Conservation (phyloP, 2,113 vertebrate genomes). For the Cinclus cinclus region DNA sequence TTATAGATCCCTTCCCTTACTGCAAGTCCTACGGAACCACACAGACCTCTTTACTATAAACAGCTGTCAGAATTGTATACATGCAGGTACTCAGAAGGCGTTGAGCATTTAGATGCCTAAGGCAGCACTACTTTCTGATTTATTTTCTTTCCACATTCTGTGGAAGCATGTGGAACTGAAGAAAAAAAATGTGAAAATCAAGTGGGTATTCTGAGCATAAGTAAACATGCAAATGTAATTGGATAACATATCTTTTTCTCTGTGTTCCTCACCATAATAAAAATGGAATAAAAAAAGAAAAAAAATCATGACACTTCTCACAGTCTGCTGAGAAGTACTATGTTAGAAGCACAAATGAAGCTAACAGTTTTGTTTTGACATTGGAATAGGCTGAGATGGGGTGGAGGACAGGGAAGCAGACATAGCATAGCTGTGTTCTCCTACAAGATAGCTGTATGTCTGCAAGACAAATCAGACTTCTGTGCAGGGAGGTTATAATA, state of each 20-base stretch:
- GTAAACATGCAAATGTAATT: constrained; percentile 36
- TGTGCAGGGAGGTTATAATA: not conserved
- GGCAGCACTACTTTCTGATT: not conserved
- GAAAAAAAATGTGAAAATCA: constrained; percentile 36
- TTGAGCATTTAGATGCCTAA: constrained; percentile 1
- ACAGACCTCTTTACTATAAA: not conserved
- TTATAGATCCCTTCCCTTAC: not conserved
- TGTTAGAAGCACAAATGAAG: constrained; percentile 6
- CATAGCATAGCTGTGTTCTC: not conserved
- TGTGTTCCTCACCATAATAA: not conserved
- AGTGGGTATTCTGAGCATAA: not conserved
- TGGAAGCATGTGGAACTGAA: not conserved
- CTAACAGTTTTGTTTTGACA: not conserved
- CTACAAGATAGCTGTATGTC: not conserved
- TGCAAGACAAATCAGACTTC: not conserved
- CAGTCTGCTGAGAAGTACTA: not conserved
- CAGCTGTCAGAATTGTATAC: not conserved
- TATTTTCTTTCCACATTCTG: constrained; percentile 14
- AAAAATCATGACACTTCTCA: not conserved
- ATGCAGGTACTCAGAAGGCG: not conserved
- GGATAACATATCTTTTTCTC: not conserved
- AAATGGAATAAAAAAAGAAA: not conserved
- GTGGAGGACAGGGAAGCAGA: not conserved
- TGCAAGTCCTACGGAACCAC: not conserved
- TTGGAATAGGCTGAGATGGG: not conserved